Conservation (phyloP, 2,888 invertebrate species). For the Chrysolina haemoptera region DNA sequence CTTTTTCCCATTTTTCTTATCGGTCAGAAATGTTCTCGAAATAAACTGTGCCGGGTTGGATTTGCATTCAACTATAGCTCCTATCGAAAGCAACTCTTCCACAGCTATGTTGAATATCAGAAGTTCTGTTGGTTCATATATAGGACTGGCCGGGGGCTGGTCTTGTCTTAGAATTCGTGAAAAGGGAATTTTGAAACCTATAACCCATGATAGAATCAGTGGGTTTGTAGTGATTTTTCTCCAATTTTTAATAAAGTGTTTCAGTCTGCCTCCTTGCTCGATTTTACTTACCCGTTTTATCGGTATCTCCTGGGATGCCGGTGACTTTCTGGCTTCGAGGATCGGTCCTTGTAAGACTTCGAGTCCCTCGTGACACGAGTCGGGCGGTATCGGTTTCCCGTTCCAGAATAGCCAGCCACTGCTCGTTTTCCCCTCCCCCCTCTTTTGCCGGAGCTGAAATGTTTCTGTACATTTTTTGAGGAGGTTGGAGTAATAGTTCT, state of each 20-base stretch:
- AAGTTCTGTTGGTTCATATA: neutral
- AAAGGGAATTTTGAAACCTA: constrained; percentile 30
- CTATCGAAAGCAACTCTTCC: neutral
- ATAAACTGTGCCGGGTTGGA: constrained; percentile 44
- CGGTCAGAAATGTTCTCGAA: constrained; percentile 50
- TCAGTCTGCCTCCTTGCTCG: constrained; percentile 19
- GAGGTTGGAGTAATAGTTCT: constrained; percentile 9
- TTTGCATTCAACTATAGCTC: constrained; percentile 24
- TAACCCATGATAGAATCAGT: constrained; percentile 29
- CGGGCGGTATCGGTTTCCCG: constrained; percentile 35
- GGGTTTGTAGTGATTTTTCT: constrained; percentile 27
- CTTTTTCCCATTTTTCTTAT: constrained; percentile 43
- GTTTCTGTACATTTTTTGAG: neutral
- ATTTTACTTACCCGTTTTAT: constrained; percentile 13
- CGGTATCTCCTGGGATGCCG: neutral
- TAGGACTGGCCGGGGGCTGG: neutral
- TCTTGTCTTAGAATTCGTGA: neutral
- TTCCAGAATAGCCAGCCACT: neutral
- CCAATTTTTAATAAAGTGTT: constrained; percentile 20
- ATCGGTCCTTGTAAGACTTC: constrained; percentile 27
- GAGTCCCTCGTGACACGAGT: constrained; percentile 30
- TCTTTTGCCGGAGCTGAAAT: neutral
- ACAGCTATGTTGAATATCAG: neutral
- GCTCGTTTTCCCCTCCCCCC: constrained; percentile 18
- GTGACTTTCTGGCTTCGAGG: constrained; percentile 26